phyloP scores from a whole-genome alignment of 2,888 invertebrate genomes.

The Pediacus dermestoides region DNA sequence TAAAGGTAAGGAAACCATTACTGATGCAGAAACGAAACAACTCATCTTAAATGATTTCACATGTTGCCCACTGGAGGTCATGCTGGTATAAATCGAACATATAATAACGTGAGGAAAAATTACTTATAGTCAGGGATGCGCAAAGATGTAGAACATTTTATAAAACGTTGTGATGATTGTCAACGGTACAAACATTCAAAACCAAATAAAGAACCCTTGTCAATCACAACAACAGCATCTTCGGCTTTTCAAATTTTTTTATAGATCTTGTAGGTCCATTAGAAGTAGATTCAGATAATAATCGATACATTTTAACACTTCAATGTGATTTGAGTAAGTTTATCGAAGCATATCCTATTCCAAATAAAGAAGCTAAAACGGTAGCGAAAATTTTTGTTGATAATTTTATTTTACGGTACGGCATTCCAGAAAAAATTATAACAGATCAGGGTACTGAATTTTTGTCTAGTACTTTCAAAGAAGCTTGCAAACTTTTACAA shows the following conservation, averaged over 20 bases:
- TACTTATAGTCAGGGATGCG: constrained; percentile 7
- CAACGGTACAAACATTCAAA: constrained; percentile 16
- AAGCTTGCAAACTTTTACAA: constrained; percentile 18
- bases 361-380: constrained; percentile 14
- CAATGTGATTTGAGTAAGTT: constrained; percentile 20
- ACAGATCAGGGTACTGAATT: constrained; percentile 23
- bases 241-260: constrained; percentile 13
- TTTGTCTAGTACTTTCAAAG: constrained; percentile 14
- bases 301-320: constrained; percentile 14
- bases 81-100: constrained; percentile 1
- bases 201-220: constrained; percentile 14
- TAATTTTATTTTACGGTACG: constrained; percentile 26
- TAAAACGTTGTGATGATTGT: constrained; percentile 19
- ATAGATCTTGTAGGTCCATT: constrained; percentile 21
- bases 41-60: constrained; percentile 1
- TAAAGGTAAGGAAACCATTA: too few species aligned
- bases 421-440: constrained; percentile 18
- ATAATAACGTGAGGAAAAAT: neutral
- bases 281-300: constrained; percentile 11
- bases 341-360: constrained; percentile 16
- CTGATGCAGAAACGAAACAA: constrained; percentile 1
- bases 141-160: constrained; percentile 17
- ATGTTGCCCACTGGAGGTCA: too few species aligned
- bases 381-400: constrained; percentile 19
- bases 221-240: constrained; percentile 14